phyloP scores from a whole-genome alignment of 1,140 invertebrate genomes.

The Pectinophora gossypiella region DNA sequence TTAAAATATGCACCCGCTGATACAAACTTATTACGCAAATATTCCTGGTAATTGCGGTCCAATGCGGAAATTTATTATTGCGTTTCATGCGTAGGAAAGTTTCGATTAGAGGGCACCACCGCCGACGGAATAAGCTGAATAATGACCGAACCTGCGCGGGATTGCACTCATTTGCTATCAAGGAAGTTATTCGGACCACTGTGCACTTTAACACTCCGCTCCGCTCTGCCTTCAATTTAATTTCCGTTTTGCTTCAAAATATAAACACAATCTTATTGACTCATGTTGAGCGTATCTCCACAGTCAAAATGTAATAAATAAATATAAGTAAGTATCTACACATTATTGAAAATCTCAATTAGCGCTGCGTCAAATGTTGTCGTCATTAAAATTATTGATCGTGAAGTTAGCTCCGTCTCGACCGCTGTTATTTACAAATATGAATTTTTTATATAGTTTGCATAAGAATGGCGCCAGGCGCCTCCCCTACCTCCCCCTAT shows the following conservation, averaged over 20 bases:
- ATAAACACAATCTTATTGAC: not conserved
- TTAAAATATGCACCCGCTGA: constrained; percentile 20
- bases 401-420: constrained; percentile 1
- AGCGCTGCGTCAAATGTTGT: not conserved
- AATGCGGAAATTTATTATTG: constrained; percentile 51
- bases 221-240: not conserved
- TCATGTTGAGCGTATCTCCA: not conserved
- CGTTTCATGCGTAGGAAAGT: constrained; percentile 35
- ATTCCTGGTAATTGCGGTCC: constrained; percentile 33
- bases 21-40: constrained; percentile 23
- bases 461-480: constrained; percentile 31
- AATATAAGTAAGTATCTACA: not conserved
- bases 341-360: no score
- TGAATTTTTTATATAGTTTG: constrained; percentile 41
- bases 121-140: constrained; percentile 43
- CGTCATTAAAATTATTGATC: constrained; percentile 1
- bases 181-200: constrained; percentile 15
- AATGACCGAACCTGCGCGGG: constrained; percentile 28
- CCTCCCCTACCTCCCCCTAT: constrained; percentile 29
- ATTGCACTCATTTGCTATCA: constrained; percentile 24
- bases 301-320: not conserved
- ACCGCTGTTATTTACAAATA: constrained; percentile 23
- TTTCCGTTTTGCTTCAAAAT: not conserved
- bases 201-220: constrained; percentile 5
- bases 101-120: constrained; percentile 38